phyloP scores from a whole-genome alignment of 1,140 invertebrate genomes.

The Aricia agestis region DNA sequence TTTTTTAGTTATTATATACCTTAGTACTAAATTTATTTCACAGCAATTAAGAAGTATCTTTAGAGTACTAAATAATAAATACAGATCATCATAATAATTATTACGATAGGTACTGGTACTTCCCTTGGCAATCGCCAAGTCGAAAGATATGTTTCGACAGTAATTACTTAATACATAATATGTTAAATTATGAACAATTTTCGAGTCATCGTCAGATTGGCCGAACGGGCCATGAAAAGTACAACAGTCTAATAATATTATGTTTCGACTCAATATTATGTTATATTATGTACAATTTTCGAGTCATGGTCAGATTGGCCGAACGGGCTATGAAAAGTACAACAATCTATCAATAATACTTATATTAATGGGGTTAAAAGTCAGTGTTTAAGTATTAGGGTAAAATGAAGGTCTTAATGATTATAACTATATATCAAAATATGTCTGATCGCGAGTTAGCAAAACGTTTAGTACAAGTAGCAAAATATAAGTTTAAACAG shows the following conservation, averaged over 20 bases:
- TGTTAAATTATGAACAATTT: no score
- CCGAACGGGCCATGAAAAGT: no score
- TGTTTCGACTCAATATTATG: no score
- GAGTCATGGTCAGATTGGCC: background rate
- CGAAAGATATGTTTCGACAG: background rate
- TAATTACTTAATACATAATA: no score
- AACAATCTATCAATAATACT: background rate
- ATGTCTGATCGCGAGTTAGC: background rate
- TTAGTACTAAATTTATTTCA: conserved; percentile 45
- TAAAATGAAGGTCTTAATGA: background rate
- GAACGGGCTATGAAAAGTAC: background rate
- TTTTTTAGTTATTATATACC: conserved; percentile 41
- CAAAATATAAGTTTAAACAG: background rate
- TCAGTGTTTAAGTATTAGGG: no score
- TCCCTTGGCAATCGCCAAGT: conserved; percentile 49
- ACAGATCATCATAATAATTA: no score
- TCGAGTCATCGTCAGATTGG: no score
- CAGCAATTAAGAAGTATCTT: conserved; percentile 31
- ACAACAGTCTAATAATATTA: no score
- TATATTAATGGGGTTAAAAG: background rate
- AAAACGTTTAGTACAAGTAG: background rate
- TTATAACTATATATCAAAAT: background rate
- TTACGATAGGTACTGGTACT: conserved; percentile 31
- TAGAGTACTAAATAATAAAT: conserved; percentile 26
- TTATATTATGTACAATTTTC: conserved; percentile 33